Evolutionary conservation across 2,797 vertebrate species (phyloP), one percentile per base, ranked within the genome.

Genomic region (Acridotheres tristis): DNA sequence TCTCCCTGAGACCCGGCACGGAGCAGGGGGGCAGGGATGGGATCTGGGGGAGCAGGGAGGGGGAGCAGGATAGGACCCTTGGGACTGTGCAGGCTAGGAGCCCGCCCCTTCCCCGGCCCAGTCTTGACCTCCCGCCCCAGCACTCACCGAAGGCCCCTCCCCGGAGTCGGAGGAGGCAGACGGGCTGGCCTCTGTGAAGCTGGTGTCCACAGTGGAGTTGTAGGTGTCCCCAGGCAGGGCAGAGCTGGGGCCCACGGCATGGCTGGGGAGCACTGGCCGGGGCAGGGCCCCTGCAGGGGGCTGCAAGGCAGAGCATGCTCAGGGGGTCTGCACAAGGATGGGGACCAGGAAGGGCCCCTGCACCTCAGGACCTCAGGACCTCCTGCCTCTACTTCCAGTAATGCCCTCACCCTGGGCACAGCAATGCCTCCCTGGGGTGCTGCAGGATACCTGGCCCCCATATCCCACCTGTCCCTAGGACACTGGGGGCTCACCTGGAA

Each of bases 201-300:
- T 97, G 71, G 98, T 96, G 96, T 98, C 98, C 92, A 98, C 98
- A 13, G 98, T 98, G 32, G 99, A 99, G 97, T 99, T 99, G 94
- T 99, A 98, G 62, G 98, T 96, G 82, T 99, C 98, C 80, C 99
- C 99, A 1, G 99, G 99, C 94, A 99, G 98, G 27, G 99, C 98
- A 27, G 98, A 98, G 96, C 98, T 99, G 93, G 98, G 98, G 90
- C 98, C 99, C 97, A 98, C 95, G 5, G 98, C 98, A 32, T 98
- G 98, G 97, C 98, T 98, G 40, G 98, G 98, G 90, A 99, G 84
- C 23, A 98, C 97, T 11, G 98, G 99, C 97, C 98, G 98, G 68
- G 98, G 98, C 89, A 99, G 98, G 82, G 98, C 97, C 55, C 98
- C 98, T 51, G 98, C 76, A 6, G 97, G 97, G 11, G 98, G 97